These are phyloP conservation scores for Apeltes quadracus DNA, from an alignment of 2,113 vertebrate genomes.

Conservation along the genomic window DNA sequence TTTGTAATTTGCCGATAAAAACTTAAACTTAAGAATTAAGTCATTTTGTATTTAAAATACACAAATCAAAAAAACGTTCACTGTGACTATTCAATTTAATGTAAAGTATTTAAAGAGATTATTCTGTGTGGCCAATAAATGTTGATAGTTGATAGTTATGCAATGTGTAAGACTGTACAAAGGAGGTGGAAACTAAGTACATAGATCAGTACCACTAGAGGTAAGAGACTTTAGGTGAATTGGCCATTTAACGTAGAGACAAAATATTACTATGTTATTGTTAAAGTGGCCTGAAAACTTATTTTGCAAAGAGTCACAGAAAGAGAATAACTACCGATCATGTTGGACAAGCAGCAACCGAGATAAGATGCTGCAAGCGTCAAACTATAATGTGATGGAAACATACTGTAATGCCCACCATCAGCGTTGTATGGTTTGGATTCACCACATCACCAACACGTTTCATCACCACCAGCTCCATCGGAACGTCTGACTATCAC, in stretches of 20 bases:
- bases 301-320: background rate
- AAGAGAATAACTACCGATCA: conserved; percentile 11
- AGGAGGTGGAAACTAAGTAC: background rate
- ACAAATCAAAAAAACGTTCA: too few species aligned
- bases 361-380: conserved; percentile 48
- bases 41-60: too few species aligned
- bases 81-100: too few species aligned
- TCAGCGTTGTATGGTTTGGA: conserved; percentile 8
- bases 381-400: conserved; percentile 30
- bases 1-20: too few species aligned
- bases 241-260: background rate
- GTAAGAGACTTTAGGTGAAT: background rate
- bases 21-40: too few species aligned
- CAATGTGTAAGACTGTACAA: background rate
- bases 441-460: conserved; percentile 5
- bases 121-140: background rate
- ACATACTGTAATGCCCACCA: conserved; percentile 37
- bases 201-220: background rate
- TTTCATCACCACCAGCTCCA: conserved; percentile 20
- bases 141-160: background rate
- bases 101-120: background rate
- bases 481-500: background rate
- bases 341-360: conserved; percentile 19
- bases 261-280: background rate
- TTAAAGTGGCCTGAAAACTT: conserved; percentile 3